A percentile compares a stretch with the other conserved stretches of the same genome.
These are phyloP conservation scores for Zaprionus obscuricornis DNA, from an alignment of 2,888 invertebrate species.

Conservation along the genomic window DNA sequence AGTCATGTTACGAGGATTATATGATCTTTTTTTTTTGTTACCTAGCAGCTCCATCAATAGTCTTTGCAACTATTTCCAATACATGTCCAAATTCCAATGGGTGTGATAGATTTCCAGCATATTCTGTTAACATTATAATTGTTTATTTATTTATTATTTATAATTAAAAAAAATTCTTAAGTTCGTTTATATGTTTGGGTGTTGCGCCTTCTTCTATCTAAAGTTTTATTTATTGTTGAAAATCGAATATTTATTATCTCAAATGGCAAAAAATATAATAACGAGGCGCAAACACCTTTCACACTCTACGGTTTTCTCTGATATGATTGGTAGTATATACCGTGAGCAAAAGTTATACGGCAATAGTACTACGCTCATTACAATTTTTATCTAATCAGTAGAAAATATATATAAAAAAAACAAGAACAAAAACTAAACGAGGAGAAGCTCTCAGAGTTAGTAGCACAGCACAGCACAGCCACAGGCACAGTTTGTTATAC, in stretches of 20 bases:
- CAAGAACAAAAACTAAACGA: no score
- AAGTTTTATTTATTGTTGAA: no score
- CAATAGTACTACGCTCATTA: conserved; percentile 26
- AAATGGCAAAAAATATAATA: not conserved
- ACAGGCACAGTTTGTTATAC: not conserved
- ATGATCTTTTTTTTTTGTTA: conserved; percentile 39
- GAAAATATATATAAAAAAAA: not conserved
- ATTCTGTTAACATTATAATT: conserved; percentile 81
- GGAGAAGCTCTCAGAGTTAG: not conserved
- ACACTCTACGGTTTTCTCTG: conserved; percentile 6
- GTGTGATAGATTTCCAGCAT: conserved; percentile 81
- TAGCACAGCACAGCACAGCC: no score
- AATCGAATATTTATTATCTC: no score
- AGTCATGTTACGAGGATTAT: conserved; percentile 16
- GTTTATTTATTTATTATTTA: not conserved
- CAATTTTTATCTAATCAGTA: conserved; percentile 60
- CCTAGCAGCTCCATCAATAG: conserved; percentile 82
- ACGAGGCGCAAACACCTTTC: not conserved
- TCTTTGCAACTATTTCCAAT: conserved; percentile 82
- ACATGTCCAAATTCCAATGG: conserved; percentile 83
- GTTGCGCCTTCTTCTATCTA: no score
- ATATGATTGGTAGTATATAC: not conserved
- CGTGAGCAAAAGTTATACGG: conserved; percentile 3
- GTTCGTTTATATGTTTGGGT: not conserved
- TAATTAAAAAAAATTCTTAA: conserved; percentile 14